Percentiles rank a stretch among this genome's conserved stretches.
These are phyloP conservation scores for Petrocephalus sullivani DNA, from an alignment of 2,797 vertebrate genomes.

Conservation along the genomic window DNA sequence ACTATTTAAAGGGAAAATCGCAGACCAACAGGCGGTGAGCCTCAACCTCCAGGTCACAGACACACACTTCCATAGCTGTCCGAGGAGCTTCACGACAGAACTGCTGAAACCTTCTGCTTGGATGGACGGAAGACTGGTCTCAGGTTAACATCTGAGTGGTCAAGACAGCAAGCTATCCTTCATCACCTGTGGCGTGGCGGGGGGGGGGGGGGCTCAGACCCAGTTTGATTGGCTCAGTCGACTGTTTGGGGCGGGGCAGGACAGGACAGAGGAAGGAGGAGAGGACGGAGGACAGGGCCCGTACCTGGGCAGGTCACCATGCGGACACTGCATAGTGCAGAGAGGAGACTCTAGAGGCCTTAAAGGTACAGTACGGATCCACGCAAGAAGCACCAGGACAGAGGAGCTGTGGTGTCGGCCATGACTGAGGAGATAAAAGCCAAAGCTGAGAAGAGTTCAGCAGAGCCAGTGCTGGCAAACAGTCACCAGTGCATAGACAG, in stretches of 20 bases:
- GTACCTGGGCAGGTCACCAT: background rate
- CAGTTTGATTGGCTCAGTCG: background rate
- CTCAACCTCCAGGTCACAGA: background rate
- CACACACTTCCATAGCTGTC: background rate
- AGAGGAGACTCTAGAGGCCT: background rate
- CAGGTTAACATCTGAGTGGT: background rate
- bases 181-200: background rate
- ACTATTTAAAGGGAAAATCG: background rate
- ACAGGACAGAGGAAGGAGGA: background rate
- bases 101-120: background rate
- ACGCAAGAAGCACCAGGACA: background rate
- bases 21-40: background rate
- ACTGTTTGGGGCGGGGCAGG: background rate
- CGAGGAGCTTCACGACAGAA: background rate
- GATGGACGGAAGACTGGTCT: constrained; percentile 7
- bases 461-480: background rate
- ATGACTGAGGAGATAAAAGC: background rate
- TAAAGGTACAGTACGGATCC: background rate
- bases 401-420: background rate
- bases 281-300: background rate
- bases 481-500: background rate
- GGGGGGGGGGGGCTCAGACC: background rate
- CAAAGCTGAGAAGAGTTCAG: background rate
- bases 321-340: background rate
- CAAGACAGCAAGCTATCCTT: background rate